These are phyloP conservation scores for Verasper variegatus DNA, from an alignment of 2,113 vertebrate genomes.

Conservation along the genomic window DNA sequence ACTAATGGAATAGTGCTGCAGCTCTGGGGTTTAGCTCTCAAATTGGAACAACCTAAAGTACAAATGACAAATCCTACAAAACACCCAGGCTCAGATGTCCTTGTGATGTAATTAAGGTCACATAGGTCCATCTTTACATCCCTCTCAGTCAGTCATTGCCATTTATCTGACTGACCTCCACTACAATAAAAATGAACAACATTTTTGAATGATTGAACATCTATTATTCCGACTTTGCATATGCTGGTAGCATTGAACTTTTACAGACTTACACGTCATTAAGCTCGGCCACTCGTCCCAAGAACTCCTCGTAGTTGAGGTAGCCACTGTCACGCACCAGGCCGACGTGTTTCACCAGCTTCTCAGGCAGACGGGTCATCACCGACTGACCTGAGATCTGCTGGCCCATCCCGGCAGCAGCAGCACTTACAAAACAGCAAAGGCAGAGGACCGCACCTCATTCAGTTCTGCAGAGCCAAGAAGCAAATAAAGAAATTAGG, in stretches of 20 bases:
- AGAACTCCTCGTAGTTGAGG: slow-evolving; percentile 97
- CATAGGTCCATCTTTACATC: background rate
- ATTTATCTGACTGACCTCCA: background rate
- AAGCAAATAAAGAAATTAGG: background rate
- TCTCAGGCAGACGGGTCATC: slow-evolving; percentile 94
- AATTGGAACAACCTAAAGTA: background rate
- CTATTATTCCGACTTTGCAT: too few species aligned
- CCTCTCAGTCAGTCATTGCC: background rate
- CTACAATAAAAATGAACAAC: background rate
- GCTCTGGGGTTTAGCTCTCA: background rate
- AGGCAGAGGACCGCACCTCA: slow-evolving; percentile 77
- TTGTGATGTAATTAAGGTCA: background rate
- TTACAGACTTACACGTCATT: slow-evolving; percentile 93
- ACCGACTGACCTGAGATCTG: slow-evolving; percentile 92
- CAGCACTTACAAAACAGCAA: slow-evolving; percentile 34
- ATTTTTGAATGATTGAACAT: too few species aligned
- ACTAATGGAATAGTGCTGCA: background rate
- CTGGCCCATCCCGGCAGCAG: slow-evolving; percentile 89
- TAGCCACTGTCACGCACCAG: slow-evolving; percentile 94
- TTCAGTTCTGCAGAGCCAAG: slow-evolving; percentile 81
- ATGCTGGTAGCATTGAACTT: background rate
- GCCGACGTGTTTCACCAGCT: slow-evolving; percentile 90
- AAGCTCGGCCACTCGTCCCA: slow-evolving; percentile 95
- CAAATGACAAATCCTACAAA: background rate
- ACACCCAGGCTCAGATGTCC: background rate